phyloP scores from a whole-genome alignment of 2,797 vertebrate species.

The Danio jaintianensis region DNA sequence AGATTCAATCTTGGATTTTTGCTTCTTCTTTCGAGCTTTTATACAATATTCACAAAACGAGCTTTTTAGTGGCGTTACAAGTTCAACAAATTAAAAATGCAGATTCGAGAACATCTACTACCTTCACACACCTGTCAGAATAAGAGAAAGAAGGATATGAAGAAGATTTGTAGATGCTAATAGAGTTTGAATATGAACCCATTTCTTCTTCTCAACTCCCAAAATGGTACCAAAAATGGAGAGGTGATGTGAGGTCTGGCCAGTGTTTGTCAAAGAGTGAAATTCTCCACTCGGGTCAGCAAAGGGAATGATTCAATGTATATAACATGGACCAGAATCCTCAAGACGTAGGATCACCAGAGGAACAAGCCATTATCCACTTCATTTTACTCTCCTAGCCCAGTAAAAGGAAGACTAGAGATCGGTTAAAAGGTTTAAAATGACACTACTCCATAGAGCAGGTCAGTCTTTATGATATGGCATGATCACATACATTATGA shows the following conservation, averaged over 20 bases:
- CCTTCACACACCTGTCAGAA: slow-evolving; percentile 75
- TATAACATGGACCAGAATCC: slow-evolving; percentile 37
- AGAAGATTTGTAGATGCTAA: slow-evolving; percentile 56
- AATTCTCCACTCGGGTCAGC: slow-evolving; percentile 37
- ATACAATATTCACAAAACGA: slow-evolving; percentile 86
- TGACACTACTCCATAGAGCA: slow-evolving; percentile 23
- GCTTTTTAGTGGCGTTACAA: slow-evolving; percentile 79
- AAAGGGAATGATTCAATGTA: slow-evolving; percentile 56
- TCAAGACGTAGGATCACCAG: not conserved
- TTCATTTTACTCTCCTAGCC: slow-evolving; percentile 47
- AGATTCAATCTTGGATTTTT: slow-evolving; percentile 72
- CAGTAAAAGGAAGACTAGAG: slow-evolving; percentile 48
- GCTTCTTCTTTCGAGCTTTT: slow-evolving; percentile 70
- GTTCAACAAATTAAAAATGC: slow-evolving; percentile 70
- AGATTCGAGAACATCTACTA: slow-evolving; percentile 72
- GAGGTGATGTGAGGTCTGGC: slow-evolving; percentile 47
- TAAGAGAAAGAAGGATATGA: slow-evolving; percentile 56
- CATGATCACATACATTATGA: not conserved
- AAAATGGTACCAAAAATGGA: slow-evolving; percentile 71
- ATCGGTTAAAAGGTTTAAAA: slow-evolving; percentile 26
- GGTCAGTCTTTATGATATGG: slow-evolving; percentile 30
- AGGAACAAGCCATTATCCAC: not conserved
- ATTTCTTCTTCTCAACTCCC: slow-evolving; percentile 12
- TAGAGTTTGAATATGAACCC: slow-evolving; percentile 1
- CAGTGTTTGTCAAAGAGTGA: not conserved